Evolutionary conservation across 2,888 invertebrate genomes (phyloP).

Genomic region (Isotomurus palustris): DNA sequence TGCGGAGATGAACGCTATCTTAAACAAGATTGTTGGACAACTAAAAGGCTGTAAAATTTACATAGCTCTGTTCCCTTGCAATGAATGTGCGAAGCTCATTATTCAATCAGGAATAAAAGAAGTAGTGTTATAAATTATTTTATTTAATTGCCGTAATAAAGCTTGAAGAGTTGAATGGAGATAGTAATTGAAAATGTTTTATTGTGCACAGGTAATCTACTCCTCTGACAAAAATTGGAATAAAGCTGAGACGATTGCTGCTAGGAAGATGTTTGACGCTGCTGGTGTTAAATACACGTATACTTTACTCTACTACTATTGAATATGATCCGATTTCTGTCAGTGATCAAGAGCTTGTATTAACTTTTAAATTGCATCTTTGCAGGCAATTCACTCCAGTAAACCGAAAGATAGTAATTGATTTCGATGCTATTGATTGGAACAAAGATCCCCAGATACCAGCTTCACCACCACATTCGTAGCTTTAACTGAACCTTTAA

Average conservation of each 20-base stretch:
- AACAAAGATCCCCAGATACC: slow-evolving; percentile 55
- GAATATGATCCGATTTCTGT: background rate
- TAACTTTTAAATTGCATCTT: background rate
- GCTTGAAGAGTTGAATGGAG: background rate
- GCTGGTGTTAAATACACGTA: slow-evolving; percentile 67
- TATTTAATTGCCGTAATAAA: background rate
- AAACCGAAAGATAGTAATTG: slow-evolving; percentile 61
- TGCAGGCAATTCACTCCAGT: slow-evolving; percentile 62
- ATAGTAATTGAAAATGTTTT: background rate
- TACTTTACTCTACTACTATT: slow-evolving; percentile 1
- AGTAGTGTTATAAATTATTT: slow-evolving; percentile 21
- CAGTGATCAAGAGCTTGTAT: background rate
- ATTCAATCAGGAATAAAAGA: slow-evolving; percentile 85
- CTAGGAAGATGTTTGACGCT: slow-evolving; percentile 75
- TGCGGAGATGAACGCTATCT: slow-evolving; percentile 94
- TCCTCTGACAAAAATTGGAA: slow-evolving; percentile 74
- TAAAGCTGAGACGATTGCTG: slow-evolving; percentile 65
- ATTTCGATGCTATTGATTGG: slow-evolving; percentile 63
- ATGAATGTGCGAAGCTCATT: slow-evolving; percentile 94
- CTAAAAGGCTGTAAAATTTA: slow-evolving; percentile 77
- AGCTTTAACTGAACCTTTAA: too few relatives aligned
- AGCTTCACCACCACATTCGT: slow-evolving; percentile 47
- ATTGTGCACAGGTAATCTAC: slow-evolving; percentile 59
- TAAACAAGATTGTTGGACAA: slow-evolving; percentile 79
- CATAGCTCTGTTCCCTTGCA: slow-evolving; percentile 90